Percentiles rank a stretch among this genome's conserved stretches.
Conservation (phyloP, 2,113 vertebrate genomes). For the Suncus etruscus region DNA sequence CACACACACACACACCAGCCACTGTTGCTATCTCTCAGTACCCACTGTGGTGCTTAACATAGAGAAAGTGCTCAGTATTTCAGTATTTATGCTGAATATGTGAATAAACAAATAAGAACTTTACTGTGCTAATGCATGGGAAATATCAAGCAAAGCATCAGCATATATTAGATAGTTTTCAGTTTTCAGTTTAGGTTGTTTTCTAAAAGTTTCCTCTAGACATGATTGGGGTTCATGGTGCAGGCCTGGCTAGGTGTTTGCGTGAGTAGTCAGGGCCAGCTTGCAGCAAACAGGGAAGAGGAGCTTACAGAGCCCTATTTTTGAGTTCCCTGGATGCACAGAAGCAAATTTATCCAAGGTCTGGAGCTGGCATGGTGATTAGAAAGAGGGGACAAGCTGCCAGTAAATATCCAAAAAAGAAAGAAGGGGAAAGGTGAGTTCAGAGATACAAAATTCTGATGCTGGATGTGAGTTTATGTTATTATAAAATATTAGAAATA, state of each 20-base stretch:
- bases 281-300: neutral
- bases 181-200: slow-evolving; percentile 28
- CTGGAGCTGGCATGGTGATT: neutral
- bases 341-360: neutral
- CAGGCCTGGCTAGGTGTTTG: neutral
- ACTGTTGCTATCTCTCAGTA: neutral
- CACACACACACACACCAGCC: too few relatives aligned
- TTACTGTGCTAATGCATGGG: neutral
- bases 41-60: neutral
- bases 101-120: neutral
- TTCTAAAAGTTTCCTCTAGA: neutral
- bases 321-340: neutral
- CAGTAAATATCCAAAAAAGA: too few relatives aligned
- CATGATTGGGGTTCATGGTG: too few relatives aligned
- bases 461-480: neutral
- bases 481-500: neutral
- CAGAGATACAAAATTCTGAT: neutral
- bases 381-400: neutral
- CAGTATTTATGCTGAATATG: neutral
- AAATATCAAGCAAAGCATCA: neutral
- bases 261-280: neutral
- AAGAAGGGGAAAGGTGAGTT: neutral
- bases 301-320: neutral
- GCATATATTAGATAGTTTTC: neutral
- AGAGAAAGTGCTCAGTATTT: neutral